These are phyloP conservation scores for Bhutanitis thaidina DNA, from an alignment of 2,888 invertebrate genomes.

Conservation along the genomic window DNA sequence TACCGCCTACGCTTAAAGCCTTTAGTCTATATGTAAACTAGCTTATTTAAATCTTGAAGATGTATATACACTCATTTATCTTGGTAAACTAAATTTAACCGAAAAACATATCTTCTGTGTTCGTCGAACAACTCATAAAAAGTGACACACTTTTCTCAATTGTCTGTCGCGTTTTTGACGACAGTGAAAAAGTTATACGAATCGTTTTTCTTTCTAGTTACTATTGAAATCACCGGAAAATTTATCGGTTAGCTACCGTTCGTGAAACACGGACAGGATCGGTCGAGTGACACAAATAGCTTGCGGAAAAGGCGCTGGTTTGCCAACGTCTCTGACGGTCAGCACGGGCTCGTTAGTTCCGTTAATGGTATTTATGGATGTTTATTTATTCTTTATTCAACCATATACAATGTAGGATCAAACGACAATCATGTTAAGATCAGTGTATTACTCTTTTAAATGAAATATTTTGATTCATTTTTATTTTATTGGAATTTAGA, in stretches of 20 bases:
- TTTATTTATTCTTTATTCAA: too few relatives aligned
- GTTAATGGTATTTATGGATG: slow-evolving; percentile 38
- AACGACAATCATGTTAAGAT: too few relatives aligned
- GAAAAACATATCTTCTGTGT: slow-evolving; percentile 7
- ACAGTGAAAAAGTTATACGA: slow-evolving; percentile 9
- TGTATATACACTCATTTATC: slow-evolving; percentile 8
- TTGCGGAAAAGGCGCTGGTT: slow-evolving; percentile 40
- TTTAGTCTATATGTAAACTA: slow-evolving; percentile 15
- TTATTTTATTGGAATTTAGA: too few relatives aligned
- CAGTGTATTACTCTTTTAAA: too few relatives aligned
- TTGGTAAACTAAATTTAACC: slow-evolving; percentile 15
- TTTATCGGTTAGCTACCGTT: slow-evolving; percentile 12
- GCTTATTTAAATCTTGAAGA: slow-evolving; percentile 5
- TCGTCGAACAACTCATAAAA: slow-evolving; percentile 2
- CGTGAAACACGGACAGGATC: slow-evolving; percentile 1
- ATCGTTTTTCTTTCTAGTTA: not conserved
- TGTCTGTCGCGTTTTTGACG: slow-evolving; percentile 7
- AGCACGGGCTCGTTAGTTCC: slow-evolving; percentile 52
- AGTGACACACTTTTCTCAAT: slow-evolving; percentile 17
- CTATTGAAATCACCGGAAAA: slow-evolving; percentile 4
- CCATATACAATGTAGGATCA: too few relatives aligned
- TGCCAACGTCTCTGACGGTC: slow-evolving; percentile 31
- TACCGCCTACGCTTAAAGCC: slow-evolving; percentile 45
- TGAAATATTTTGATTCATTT: too few relatives aligned
- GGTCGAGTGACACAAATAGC: slow-evolving; percentile 33